Base-by-base conservation (phyloP, 2,113 vertebrate species). In the Eulemur rufifrons region DNA sequence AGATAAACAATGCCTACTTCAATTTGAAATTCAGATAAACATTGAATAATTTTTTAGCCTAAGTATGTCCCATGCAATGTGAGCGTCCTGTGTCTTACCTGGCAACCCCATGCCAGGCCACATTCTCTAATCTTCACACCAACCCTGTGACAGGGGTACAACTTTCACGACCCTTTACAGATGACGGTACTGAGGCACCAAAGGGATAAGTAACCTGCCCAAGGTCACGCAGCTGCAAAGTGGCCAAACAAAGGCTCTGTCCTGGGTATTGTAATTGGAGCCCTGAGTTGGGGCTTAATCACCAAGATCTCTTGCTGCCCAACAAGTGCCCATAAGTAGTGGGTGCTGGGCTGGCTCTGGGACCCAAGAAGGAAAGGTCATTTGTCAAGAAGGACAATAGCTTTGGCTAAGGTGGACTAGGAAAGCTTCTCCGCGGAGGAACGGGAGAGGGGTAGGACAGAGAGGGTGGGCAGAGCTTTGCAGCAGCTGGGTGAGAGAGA, bases 21-120 rank as follows among this genome's bases (percentile, higher is more conserved):
- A 42, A 45, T 93, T 45, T 78, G n/a, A 92, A 92, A 54, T 83
- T 89, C 88, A 93, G 68, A 54, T 73, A 83, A 69, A 68, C 12
- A 37, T 17, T 2, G 5, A 78, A 45, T 50, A 45, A 25, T 11
- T 8, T 89, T 86, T 59, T 68, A 54, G 42, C 25, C 1, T 64
- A 63, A 25, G 20, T 23, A 17, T 11, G 6, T 21, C n/a, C 56
- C 32, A 39, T 1, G 11, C 27, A 37, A 7, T 34, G 34, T 17
- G 10, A 18, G 32, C 15, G 3, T 37, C 50, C 21, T 73, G 32
- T n/a, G 50, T 54, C 61, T 54, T 45, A 39, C 8, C 84, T 45
- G 66, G 63, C 39, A 73, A 50, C 39, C 42, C 25, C 32, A 3
- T 2, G 5, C 45, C 50, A 52, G 68, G 37, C 25, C 29, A 29